Evolutionary conservation across 2,113 vertebrate genomes (phyloP).

Genomic region (Odontesthes bonariensis): DNA sequence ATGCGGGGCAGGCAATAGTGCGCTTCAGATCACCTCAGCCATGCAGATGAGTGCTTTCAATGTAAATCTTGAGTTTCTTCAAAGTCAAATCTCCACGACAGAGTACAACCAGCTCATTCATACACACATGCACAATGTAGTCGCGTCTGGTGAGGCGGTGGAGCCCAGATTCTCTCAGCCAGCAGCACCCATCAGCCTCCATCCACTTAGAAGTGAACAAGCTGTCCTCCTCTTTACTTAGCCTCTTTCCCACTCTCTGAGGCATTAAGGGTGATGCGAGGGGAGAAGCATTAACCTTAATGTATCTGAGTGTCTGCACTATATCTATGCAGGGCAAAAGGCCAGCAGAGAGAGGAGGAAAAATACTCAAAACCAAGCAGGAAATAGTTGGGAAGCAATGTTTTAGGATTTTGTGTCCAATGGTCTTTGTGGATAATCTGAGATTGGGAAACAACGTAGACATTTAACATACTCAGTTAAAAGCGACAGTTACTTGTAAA

Average conservation of each 20-base stretch:
- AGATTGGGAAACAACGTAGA: not conserved
- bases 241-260: constrained; percentile 19
- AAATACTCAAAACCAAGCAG: not conserved
- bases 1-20: constrained; percentile 46
- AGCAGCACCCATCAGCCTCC: constrained; percentile 21
- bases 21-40: constrained; percentile 50
- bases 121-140: constrained; percentile 2
- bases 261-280: constrained; percentile 41
- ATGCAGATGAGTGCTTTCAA: constrained; percentile 52
- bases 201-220: constrained; percentile 56
- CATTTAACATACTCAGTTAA: not conserved
- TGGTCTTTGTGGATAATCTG: not conserved
- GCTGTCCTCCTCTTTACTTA: constrained; percentile 42
- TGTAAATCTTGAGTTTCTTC: constrained; percentile 41
- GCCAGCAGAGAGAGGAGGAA: constrained; percentile 7
- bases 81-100: constrained; percentile 45
- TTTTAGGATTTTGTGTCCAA: too few relatives aligned
- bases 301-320: constrained; percentile 31
- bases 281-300: constrained; percentile 56
- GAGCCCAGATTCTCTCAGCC: constrained; percentile 21
- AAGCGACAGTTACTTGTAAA: too few relatives aligned
- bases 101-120: constrained; percentile 37
- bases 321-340: constrained; percentile 22
- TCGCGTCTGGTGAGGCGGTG: constrained; percentile 24
- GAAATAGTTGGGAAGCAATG: not conserved